Evolutionary conservation across 2,888 invertebrate species (phyloP).

Genomic region (Euzophera pinguis): DNA sequence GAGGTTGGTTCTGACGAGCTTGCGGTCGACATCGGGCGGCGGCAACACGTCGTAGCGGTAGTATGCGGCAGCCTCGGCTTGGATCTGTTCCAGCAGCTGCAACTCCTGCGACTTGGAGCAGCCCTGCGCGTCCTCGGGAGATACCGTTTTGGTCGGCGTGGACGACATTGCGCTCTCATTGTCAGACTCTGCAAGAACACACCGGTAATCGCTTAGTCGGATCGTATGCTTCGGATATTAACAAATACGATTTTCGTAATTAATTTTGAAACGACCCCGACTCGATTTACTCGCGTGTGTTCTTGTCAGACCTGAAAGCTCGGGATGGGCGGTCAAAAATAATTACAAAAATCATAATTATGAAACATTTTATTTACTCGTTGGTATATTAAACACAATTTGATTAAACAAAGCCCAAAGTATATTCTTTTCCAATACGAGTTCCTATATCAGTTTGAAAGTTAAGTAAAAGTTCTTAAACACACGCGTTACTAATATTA

Average conservation of each 20-base stretch:
- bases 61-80: constrained; percentile 86
- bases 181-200: constrained; percentile 90
- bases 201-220: constrained; percentile 57
- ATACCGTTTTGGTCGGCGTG: constrained; percentile 75
- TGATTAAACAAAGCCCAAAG: constrained; percentile 74
- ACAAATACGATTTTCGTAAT: constrained; percentile 71
- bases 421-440: constrained; percentile 59
- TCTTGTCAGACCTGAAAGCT: constrained; percentile 63
- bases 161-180: constrained; percentile 84
- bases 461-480: constrained; percentile 65
- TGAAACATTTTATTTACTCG: constrained; percentile 77
- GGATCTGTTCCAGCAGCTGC: constrained; percentile 83
- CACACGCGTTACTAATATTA: constrained; percentile 64
- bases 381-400: constrained; percentile 77
- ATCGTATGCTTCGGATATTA: constrained; percentile 29
- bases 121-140: constrained; percentile 47
- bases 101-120: constrained; percentile 84
- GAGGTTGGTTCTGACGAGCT: constrained; percentile 47
- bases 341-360: constrained; percentile 79
- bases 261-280: constrained; percentile 70
- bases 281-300: constrained; percentile 60
- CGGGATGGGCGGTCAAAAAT: constrained; percentile 70
- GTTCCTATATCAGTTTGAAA: constrained; percentile 61
- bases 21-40: constrained; percentile 42
- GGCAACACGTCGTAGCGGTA: constrained; percentile 81